Evolutionary conservation across 2,797 vertebrate genomes (phyloP), one percentile per base, ranked within the genome.

Genomic region (Alouatta caraya): DNA sequence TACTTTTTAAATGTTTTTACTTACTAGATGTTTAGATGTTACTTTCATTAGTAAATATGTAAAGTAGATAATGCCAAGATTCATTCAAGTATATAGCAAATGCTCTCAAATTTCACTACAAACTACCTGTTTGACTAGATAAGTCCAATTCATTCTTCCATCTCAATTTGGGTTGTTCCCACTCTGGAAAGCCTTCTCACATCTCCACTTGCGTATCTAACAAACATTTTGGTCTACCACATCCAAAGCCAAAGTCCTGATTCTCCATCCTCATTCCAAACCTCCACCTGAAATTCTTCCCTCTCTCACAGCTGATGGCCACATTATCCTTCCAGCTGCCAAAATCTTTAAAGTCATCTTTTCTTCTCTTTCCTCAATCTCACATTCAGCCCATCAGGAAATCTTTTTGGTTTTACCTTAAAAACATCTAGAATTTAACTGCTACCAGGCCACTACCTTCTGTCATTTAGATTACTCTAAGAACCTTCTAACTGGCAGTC

Each of bases 31-130:
- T 24, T 59, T 93, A 88, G 30, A 67, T 72, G 61, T 90, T 96
- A 86, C 59, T 59, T 46, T 81, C 91, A 70, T 89, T 84, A 46
- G 37, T 81, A 96, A 82, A 44, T 67, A 94, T 0, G 11, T 81
- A 82, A 93, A 80, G n/a, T 8, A 95, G 57, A 93, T 28, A 95
- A 96, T 46, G 17, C 26, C 64, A 92, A 93, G 73, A 93, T 73
- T 46, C 61, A 70, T 39, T 67, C 55, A 61, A 44, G 6, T 73
- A 28, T 73, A 33, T 26, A 46, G 44, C 52, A 22, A 86, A 96
- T 88, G 50, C 7, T 87, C 44, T 39, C 78, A 73, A 93, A 88
- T 90, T 55, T 95, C 50, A 95, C 59, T 61, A 90, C 52, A 81
- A 93, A 88, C 30, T 9, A 84, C 19, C 28, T 80, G 21, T 93